Percentiles rank a stretch among this genome's conserved stretches.
phyloP scores from a whole-genome alignment of 2,797 vertebrate genomes.

The Melanogrammus aeglefinus region DNA sequence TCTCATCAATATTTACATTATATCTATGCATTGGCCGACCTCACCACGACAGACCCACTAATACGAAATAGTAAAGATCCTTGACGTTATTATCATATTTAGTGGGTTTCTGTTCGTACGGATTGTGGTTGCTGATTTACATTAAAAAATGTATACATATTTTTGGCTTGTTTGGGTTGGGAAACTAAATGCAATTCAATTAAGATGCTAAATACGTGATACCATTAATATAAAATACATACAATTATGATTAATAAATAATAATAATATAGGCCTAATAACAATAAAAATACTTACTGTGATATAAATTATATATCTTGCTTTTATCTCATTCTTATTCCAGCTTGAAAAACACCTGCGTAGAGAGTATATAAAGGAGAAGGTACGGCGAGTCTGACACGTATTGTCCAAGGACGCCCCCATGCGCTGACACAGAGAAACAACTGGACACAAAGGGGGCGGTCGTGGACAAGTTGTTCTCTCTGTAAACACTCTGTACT shows the following conservation, averaged over 20 bases:
- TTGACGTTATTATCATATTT: no score
- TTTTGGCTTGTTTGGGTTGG: not conserved
- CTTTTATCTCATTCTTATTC: not conserved
- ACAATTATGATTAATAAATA: no score
- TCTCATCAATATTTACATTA: no score
- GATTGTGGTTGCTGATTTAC: no score
- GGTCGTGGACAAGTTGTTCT: not conserved
- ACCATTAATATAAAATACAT: not conserved
- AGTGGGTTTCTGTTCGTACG: no score
- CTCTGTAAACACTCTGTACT: no score
- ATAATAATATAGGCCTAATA: no score
- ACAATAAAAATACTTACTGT: not conserved
- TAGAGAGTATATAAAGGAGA: not conserved
- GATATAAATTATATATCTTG: not conserved
- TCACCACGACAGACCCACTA: no score
- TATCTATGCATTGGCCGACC: no score
- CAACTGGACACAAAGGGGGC: not conserved
- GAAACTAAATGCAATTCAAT: not conserved
- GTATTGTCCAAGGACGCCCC: conserved; percentile 47
- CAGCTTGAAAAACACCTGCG: not conserved
- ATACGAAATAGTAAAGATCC: no score
- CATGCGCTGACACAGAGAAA: conserved; percentile 43
- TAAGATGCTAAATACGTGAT: not conserved
- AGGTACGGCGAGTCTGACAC: not conserved
- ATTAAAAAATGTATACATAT: not conserved